Conservation (phyloP, 1,140 invertebrate genomes). For the Drosophila sp. region DNA sequence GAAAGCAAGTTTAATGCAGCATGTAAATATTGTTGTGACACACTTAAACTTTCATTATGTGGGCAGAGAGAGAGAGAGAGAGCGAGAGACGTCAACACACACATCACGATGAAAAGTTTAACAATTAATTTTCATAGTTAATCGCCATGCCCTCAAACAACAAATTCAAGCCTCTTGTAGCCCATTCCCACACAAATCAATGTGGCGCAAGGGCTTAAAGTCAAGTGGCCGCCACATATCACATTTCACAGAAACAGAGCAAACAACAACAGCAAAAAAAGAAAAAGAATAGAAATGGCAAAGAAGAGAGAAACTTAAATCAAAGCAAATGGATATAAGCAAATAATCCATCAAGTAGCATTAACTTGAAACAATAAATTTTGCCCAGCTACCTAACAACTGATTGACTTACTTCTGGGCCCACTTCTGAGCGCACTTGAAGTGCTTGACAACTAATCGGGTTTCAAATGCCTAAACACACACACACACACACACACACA, state of each 20-base stretch:
- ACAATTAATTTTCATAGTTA: constrained; percentile 73
- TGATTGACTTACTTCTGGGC: constrained; percentile 24
- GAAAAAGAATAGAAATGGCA: constrained; percentile 28
- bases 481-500: constrained; percentile 17
- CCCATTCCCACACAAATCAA: constrained; percentile 6
- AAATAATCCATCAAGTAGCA: constrained; percentile 82
- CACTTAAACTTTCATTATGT: constrained; percentile 76
- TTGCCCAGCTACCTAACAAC: constrained; percentile 45
- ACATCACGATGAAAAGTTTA: constrained; percentile 58
- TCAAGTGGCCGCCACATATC: constrained; percentile 2
- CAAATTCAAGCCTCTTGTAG: background rate
- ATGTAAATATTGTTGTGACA: constrained; percentile 78
- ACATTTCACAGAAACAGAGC: background rate
- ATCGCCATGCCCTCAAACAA: constrained; percentile 20
- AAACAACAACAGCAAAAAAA: background rate
- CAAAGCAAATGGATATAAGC: constrained; percentile 59
- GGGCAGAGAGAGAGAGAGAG: constrained; percentile 51
- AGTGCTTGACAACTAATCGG: constrained; percentile 76
- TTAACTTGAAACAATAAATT: constrained; percentile 82
- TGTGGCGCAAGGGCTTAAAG: background rate
- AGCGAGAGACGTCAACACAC: constrained; percentile 45
- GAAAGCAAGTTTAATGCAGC: constrained; percentile 75
- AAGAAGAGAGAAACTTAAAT: constrained; percentile 53
- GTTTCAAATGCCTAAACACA: constrained; percentile 71
- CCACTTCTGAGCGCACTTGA: constrained; percentile 49